A percentile compares a stretch with the other conserved stretches of the same genome.
Conservation (phyloP, 1,140 invertebrate species). For the Asbolus verrucosus region DNA sequence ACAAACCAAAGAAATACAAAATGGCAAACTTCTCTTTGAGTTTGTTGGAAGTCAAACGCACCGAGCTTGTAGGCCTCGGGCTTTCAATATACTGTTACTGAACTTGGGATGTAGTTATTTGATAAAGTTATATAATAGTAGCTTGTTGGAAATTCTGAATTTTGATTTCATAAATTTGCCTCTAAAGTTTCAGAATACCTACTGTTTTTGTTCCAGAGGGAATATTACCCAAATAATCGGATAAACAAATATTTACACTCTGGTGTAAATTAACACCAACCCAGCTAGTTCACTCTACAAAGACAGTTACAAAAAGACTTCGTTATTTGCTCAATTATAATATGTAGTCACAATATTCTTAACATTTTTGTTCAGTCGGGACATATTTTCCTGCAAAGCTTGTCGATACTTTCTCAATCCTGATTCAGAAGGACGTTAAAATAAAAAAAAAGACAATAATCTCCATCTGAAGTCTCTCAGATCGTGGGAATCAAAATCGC, state of each 20-base stretch:
- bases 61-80: conserved; percentile 46
- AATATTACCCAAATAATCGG: too few relatives aligned
- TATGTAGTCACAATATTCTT: too few relatives aligned
- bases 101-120: conserved; percentile 40
- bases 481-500: conserved; percentile 38
- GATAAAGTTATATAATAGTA: conserved; percentile 21
- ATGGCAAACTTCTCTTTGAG: conserved; percentile 47
- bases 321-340: too few relatives aligned
- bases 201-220: too few relatives aligned
- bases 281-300: too few relatives aligned
- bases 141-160: neutral
- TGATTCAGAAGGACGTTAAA: too few relatives aligned
- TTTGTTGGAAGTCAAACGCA: conserved; percentile 46
- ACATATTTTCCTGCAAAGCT: too few relatives aligned
- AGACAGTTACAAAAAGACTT: too few relatives aligned
- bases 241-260: too few relatives aligned
- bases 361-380: too few relatives aligned
- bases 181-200: neutral
- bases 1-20: conserved; percentile 57
- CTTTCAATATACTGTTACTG: conserved; percentile 38
- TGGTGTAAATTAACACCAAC: too few relatives aligned
- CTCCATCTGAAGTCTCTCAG: neutral
- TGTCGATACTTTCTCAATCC: too few relatives aligned
- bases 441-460: neutral
- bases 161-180: neutral